phyloP scores from a whole-genome alignment of 2,113 vertebrate species.

The Cervus canadensis region DNA sequence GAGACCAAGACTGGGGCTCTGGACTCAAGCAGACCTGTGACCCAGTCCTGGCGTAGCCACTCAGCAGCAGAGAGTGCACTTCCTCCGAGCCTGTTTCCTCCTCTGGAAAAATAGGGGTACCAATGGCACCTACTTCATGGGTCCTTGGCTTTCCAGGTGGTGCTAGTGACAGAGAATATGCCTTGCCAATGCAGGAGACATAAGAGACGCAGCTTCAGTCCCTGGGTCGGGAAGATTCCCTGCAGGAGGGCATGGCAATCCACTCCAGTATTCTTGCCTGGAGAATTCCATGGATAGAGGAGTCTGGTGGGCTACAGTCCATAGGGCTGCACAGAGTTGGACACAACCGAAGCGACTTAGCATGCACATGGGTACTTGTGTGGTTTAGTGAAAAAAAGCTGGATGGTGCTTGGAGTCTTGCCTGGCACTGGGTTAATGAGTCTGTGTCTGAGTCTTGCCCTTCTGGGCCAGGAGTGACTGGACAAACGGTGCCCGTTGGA shows the following conservation, averaged over 20 bases:
- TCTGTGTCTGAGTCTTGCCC: not conserved
- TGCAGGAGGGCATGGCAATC: not conserved
- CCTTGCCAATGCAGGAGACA: not conserved
- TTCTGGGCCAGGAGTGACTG: rapidly evolving
- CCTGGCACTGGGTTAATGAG: not conserved
- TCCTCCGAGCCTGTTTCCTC: not conserved
- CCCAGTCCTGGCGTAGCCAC: not conserved
- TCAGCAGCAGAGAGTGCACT: not conserved
- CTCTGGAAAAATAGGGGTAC: not conserved
- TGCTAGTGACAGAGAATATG: not conserved
- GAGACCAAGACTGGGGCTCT: not conserved
- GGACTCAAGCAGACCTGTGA: not conserved
- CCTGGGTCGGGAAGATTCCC: not conserved
- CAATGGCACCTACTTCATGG: not conserved
- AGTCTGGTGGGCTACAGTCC: not conserved
- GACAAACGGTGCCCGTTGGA: rapidly evolving
- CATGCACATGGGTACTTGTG: not conserved
- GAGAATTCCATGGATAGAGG: not conserved
- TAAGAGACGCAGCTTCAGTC: not conserved
- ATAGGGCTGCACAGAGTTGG: not conserved
- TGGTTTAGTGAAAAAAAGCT: not conserved
- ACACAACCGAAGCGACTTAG: not conserved
- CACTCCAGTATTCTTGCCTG: not conserved
- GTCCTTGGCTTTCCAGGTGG: not conserved
- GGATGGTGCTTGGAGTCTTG: not conserved